Evolutionary conservation across 2,888 invertebrate species (phyloP), one percentile per base, ranked within the genome.

Genomic region (Parthenolecanium corni): DNA sequence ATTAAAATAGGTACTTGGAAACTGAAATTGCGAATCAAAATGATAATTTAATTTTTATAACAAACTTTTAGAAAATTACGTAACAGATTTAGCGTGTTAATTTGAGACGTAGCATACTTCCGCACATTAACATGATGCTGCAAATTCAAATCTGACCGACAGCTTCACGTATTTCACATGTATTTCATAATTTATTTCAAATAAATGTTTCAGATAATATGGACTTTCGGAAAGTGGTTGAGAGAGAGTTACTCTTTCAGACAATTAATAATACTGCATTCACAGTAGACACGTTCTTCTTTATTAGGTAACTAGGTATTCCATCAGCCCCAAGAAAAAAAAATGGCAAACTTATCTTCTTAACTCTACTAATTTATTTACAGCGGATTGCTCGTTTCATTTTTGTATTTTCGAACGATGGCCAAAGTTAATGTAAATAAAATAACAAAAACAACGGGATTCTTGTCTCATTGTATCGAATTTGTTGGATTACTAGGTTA

Each of bases 221-320:
- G 72, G 85, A 84, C 54, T 77, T 84, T 70, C 76, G 82, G 66
- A 79, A 78, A 69, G 78, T 85, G 53, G 80, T 86, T 36, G 86
- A 87, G 73, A 82, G 83, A 72, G 83, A 85, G 70, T 84, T 87
- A 74, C 77, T 82, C 72, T 87, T 86, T 73, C 87, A 88, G 74
- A 82, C 86, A 0, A 82, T 88, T 66, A 79, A 85, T 66, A 87
- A 86, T 70, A 87, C 85, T 0, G 82, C 86, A 0, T 86, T 85
- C 72, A 85, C 86, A 66, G 88, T 88, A 1, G 87, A 88, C 70
- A 86, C 87, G 0, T 88, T 88, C 76, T 88, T 88, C 77, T 87
- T 87, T 71, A 80, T 84, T 40, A 79, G 80, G 80, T 80, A 61
- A 56, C 12, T 6, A 14, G 47, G 3, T 54, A 16, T 11, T 16